Conservation (phyloP, 2,113 vertebrate genomes). For the Nicator chloris region DNA sequence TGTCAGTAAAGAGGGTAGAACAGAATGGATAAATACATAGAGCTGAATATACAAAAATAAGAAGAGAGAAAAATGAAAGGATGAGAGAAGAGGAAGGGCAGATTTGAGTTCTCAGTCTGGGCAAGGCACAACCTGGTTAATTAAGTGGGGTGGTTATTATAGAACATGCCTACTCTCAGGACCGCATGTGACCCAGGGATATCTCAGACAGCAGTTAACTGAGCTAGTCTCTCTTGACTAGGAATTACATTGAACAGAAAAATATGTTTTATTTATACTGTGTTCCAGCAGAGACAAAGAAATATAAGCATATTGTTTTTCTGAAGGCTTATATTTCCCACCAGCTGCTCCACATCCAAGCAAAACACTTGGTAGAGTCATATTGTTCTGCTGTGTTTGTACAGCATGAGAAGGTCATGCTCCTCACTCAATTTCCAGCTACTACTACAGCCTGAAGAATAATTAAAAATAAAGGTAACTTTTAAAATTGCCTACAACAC, state of each 20-base stretch:
- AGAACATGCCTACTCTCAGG: background rate
- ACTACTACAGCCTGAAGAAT: background rate
- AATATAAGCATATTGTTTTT: background rate
- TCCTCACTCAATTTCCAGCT: background rate
- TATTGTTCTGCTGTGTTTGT: background rate
- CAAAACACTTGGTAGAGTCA: background rate
- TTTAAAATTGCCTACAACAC: background rate
- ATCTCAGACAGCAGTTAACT: background rate
- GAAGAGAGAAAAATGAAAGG: background rate
- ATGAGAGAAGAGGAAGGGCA: background rate
- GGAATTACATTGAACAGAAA: background rate
- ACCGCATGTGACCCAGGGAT: background rate
- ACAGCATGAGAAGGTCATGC: background rate
- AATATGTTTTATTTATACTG: background rate
- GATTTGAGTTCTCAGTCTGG: background rate
- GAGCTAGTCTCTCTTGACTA: background rate
- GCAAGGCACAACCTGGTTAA: background rate
- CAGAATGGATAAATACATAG: background rate
- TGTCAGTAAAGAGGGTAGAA: background rate
- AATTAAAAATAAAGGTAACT: background rate
- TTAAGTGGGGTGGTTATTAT: background rate
- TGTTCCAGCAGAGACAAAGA: background rate
- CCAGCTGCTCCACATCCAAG: background rate
- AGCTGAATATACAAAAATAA: background rate
- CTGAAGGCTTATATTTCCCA: background rate